phyloP scores from a whole-genome alignment of 2,797 vertebrate species.

The Sebastes steindachneri region DNA sequence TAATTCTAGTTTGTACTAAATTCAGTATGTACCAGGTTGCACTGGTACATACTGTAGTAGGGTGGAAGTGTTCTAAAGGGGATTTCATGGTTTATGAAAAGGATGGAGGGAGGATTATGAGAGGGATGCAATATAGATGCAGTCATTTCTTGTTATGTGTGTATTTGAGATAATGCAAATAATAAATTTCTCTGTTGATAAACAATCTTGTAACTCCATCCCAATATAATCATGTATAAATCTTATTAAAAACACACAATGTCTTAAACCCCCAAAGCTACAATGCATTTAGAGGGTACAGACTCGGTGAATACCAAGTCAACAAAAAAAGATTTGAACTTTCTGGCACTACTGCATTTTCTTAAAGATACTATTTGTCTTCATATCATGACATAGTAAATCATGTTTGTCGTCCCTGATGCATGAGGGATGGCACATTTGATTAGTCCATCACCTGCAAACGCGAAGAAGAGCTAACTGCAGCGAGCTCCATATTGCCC shows the following conservation, averaged over 20 bases:
- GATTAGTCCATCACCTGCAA: neutral
- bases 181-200: neutral
- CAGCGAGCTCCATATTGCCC: neutral
- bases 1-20: neutral
- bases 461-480: neutral
- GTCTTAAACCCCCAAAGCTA: neutral
- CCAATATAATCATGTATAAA: neutral
- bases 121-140: neutral
- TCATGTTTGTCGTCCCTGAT: neutral
- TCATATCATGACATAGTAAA: neutral
- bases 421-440: neutral
- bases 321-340: neutral
- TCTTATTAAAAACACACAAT: neutral
- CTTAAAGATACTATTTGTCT: neutral
- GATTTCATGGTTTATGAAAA: neutral
- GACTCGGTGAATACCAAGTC: neutral
- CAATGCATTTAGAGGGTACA: neutral
- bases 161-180: neutral
- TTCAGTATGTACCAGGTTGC: neutral
- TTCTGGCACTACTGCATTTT: too few species aligned
- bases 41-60: neutral
- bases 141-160: neutral
- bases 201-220: too few species aligned
- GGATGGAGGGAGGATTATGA: neutral
- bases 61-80: neutral